A percentile compares a stretch with the other conserved stretches of the same genome.
Conservation (phyloP, 2,888 invertebrate species). For the Hermodice carunculata region DNA sequence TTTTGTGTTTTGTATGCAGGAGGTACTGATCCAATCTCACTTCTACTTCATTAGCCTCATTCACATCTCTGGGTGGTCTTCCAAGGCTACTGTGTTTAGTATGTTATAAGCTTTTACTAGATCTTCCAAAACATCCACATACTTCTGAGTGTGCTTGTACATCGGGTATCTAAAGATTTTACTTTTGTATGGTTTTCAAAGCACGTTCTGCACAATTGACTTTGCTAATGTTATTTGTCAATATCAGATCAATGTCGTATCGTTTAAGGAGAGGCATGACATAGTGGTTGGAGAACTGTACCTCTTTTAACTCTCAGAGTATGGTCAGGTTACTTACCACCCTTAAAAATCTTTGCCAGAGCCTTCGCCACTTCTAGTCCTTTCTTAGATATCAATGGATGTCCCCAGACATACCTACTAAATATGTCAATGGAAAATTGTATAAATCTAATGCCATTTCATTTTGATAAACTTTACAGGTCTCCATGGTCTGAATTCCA, state of each 20-base stretch:
- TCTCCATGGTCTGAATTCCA: constrained; percentile 3
- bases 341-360: neutral
- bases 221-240: neutral
- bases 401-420: neutral
- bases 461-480: neutral
- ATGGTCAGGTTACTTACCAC: constrained; percentile 1
- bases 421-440: constrained; percentile 1
- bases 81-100: too few species aligned
- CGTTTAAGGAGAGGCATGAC: neutral
- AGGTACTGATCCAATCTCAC: neutral
- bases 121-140: too few species aligned
- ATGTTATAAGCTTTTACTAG: too few species aligned
- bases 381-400: constrained; percentile 2
- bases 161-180: too few species aligned
- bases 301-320: neutral
- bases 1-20: neutral
- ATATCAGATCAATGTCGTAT: neutral
- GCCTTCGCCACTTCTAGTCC: neutral
- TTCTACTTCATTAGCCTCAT: neutral
- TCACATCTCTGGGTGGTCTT: neutral
- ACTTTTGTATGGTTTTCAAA: too few species aligned
- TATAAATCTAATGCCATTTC: constrained; percentile 2
- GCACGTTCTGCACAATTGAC: too few species aligned
- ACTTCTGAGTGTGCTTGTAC: too few species aligned
- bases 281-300: neutral